Evolutionary conservation across 2,888 invertebrate species (phyloP).

Genomic region (Drosophila cyrtoloma): DNA sequence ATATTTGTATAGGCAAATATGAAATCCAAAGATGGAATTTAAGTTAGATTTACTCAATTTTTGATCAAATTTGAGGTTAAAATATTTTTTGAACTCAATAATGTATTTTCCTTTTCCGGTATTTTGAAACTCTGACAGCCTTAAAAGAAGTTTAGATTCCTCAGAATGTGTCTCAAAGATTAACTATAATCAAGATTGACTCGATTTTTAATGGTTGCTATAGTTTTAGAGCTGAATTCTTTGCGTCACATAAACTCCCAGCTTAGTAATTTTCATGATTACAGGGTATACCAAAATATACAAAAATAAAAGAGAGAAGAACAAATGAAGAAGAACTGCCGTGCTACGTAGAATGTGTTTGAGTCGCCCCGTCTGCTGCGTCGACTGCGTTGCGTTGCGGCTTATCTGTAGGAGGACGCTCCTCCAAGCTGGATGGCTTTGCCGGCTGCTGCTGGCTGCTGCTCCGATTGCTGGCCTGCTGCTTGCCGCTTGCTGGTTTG

Average conservation of each 20-base stretch:
- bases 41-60: neutral
- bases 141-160: neutral
- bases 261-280: neutral
- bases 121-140: neutral
- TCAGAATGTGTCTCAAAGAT: neutral
- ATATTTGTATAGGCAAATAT: neutral
- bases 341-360: conserved; percentile 64
- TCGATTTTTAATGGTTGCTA: neutral
- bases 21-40: neutral
- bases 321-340: conserved; percentile 54
- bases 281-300: conserved; percentile 17
- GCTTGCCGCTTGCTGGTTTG: conserved; percentile 34
- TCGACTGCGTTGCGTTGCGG: conserved; percentile 15
- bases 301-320: conserved; percentile 11
- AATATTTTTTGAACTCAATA: neutral
- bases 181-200: neutral
- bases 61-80: neutral
- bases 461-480: conserved; percentile 31
- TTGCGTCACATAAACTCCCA: neutral
- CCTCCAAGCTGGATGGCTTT: conserved; percentile 21
- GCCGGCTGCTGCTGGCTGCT: conserved; percentile 34
- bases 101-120: neutral
- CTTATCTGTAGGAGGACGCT: conserved; percentile 41
- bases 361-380: conserved; percentile 11
- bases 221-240: neutral